Percentiles rank a stretch among this genome's conserved stretches.
Evolutionary conservation across 2,797 vertebrate species (phyloP).

Genomic region (Myotis findleyi): DNA sequence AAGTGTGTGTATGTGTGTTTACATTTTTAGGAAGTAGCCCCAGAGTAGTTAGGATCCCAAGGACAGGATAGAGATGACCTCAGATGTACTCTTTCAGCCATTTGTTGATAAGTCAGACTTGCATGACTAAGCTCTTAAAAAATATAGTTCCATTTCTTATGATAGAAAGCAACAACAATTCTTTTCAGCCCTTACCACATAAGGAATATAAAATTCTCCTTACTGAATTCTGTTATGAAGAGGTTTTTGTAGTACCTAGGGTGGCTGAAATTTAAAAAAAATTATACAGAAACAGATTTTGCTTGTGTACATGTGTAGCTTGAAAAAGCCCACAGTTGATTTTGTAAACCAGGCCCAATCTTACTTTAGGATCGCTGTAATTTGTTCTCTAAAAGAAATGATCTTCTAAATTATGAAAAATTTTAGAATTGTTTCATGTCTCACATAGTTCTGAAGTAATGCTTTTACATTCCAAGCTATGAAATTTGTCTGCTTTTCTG

Average conservation of each 20-base stretch:
- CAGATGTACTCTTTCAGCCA: background rate
- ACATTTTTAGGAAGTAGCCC: background rate
- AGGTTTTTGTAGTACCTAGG: background rate
- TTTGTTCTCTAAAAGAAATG: background rate
- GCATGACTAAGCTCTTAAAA: background rate
- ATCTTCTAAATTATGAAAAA: constrained; percentile 1
- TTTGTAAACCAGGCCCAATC: background rate
- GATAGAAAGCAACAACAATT: background rate
- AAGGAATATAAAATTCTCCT: background rate
- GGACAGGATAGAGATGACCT: background rate
- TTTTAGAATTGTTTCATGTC: background rate
- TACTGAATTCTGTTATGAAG: background rate
- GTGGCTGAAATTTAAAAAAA: background rate
- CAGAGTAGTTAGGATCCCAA: background rate
- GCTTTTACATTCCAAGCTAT: constrained; percentile 12
- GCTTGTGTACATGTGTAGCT: background rate
- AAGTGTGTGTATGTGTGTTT: background rate
- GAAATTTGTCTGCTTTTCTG: background rate
- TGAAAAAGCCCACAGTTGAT: background rate
- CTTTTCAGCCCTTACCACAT: background rate
- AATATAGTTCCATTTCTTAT: background rate
- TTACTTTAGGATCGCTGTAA: background rate
- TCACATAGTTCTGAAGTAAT: constrained; percentile 5
- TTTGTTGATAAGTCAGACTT: background rate
- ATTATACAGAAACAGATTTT: background rate